Percentiles rank a stretch among this genome's conserved stretches.
phyloP scores from a whole-genome alignment of 2,113 vertebrate species.

The Conger conger region DNA sequence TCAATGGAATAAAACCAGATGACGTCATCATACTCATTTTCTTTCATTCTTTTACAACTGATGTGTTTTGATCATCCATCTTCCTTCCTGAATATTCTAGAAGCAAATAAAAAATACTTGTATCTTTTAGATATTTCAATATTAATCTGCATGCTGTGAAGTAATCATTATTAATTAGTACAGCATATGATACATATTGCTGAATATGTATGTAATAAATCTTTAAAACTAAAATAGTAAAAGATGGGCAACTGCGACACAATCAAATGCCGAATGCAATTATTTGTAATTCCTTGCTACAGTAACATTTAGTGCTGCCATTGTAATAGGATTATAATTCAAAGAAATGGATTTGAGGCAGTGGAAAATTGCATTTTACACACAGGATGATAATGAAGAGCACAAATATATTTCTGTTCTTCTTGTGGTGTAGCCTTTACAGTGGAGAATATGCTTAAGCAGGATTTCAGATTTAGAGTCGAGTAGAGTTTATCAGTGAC shows the following conservation, averaged over 20 bases:
- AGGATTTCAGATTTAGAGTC: not conserved
- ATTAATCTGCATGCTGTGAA: no score
- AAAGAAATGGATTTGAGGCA: not conserved
- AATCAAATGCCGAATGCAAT: not conserved
- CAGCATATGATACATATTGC: not conserved
- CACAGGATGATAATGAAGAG: not conserved
- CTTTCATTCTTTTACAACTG: no score
- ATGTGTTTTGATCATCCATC: no score
- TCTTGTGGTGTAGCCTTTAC: not conserved
- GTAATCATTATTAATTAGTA: constrained; percentile 3
- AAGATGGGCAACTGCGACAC: not conserved
- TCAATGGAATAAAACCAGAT: no score
- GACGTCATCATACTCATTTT: no score
- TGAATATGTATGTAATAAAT: not conserved
- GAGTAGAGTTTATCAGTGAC: not conserved
- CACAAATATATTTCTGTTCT: not conserved
- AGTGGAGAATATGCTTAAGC: not conserved
- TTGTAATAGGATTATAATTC: constrained; percentile 17
- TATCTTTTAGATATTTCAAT: no score
- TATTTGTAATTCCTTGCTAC: not conserved
- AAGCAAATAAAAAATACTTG: no score
- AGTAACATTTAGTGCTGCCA: not conserved
- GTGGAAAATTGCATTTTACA: constrained; percentile 14
- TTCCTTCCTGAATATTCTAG: no score
- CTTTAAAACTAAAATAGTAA: not conserved